phyloP scores from a whole-genome alignment of 2,797 vertebrate species.

The Telmatherina bonti region DNA sequence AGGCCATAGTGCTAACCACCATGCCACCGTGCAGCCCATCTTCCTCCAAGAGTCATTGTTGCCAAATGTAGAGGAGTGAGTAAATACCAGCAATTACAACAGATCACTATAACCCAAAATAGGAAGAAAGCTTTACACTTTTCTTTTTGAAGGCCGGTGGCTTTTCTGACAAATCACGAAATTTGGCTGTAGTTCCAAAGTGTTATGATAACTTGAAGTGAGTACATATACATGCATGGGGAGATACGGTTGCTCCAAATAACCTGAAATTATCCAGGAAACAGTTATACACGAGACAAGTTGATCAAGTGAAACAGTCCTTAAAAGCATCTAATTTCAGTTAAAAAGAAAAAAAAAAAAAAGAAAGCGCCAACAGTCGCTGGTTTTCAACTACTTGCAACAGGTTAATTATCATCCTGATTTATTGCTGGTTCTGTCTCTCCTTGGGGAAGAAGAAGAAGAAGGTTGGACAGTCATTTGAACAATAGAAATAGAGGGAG shows the following conservation, averaged over 20 bases:
- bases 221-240: neutral
- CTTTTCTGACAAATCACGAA: neutral
- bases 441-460: conserved; percentile 23
- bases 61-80: no score
- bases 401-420: conserved; percentile 40
- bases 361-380: neutral
- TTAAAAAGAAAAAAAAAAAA: no score
- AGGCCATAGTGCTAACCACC: no score
- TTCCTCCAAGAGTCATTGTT: neutral
- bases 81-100: neutral
- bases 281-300: neutral
- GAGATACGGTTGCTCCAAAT: neutral
- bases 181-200: neutral
- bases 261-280: neutral
- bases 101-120: neutral
- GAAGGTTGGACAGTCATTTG: conserved; percentile 23
- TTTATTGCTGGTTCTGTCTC: conserved; percentile 11
- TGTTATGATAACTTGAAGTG: neutral
- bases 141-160: neutral
- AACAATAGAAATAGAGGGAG: conserved; percentile 40
- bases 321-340: neutral
- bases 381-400: conserved; percentile 4
- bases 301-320: neutral
- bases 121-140: neutral
- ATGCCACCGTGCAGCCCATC: no score